Evolutionary conservation across 1,140 invertebrate genomes (phyloP).

Genomic region (Bicyclus anynana): DNA sequence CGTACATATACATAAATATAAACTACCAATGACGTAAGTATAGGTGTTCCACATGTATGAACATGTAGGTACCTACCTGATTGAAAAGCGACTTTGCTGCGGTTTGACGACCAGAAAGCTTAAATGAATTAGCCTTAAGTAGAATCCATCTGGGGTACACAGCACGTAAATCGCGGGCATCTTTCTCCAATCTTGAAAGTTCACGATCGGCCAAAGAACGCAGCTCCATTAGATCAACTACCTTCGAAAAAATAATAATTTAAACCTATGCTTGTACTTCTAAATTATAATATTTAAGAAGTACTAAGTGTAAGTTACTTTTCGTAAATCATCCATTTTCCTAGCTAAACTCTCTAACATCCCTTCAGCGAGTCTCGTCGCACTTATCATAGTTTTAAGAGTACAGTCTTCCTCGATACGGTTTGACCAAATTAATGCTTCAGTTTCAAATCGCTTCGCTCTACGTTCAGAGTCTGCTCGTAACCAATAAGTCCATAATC

Average conservation of each 20-base stretch:
- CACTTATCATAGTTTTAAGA: conserved; percentile 46
- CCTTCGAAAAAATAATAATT: conserved; percentile 34
- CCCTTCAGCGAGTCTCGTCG: conserved; percentile 59
- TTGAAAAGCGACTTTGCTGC: conserved; percentile 34
- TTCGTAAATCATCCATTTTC: conserved; percentile 63
- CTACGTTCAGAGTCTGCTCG: conserved; percentile 45
- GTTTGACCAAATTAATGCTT: conserved; percentile 50
- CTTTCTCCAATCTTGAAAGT: conserved; percentile 48
- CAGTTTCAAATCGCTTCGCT: conserved; percentile 54
- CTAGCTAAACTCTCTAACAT: conserved; percentile 65
- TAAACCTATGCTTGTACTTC: no score
- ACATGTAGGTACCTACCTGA: conserved; percentile 37
- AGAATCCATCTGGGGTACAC: conserved; percentile 53
- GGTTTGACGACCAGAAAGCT: conserved; percentile 45
- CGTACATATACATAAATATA: no score
- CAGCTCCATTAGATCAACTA: conserved; percentile 65
- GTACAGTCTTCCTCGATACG: conserved; percentile 40
- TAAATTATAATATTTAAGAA: no score
- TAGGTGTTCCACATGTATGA: no score
- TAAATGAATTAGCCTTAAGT: conserved; percentile 47
- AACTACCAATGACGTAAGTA: no score
- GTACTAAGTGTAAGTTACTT: conserved; percentile 44
- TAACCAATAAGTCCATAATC: conserved; percentile 66
- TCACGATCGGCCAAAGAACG: conserved; percentile 60
- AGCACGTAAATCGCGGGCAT: conserved; percentile 38